A percentile compares a stretch with the other conserved stretches of the same genome.
These are phyloP conservation scores for Invenusta paracnida DNA, from an alignment of 2,888 invertebrate genomes.

Conservation along the genomic window DNA sequence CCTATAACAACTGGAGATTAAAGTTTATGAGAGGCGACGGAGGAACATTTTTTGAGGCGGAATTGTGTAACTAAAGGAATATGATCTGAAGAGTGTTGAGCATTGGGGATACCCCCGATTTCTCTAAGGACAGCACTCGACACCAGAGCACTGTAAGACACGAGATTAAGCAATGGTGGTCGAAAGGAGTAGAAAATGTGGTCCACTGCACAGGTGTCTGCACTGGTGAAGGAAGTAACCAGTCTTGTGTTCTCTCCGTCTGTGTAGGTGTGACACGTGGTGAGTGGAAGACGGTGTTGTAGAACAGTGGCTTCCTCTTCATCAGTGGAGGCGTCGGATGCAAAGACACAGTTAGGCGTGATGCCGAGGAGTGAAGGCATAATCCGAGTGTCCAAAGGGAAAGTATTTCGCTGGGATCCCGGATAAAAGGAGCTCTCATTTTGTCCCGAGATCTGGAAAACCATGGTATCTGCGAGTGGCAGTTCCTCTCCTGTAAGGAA, in stretches of 20 bases:
- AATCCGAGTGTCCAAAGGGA: conserved; percentile 47
- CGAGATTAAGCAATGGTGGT: conserved; percentile 43
- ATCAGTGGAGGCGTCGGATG: not conserved
- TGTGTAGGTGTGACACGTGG: conserved; percentile 69
- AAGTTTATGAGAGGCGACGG: too few species aligned
- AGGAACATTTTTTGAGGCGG: too few species aligned
- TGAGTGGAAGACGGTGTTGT: conserved; percentile 68
- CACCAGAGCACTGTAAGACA: conserved; percentile 69
- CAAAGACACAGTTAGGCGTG: conserved; percentile 53
- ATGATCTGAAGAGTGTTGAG: too few species aligned
- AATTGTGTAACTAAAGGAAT: too few species aligned
- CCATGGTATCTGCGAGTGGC: conserved; percentile 53
- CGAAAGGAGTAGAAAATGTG: conserved; percentile 81
- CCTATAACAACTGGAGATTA: too few species aligned
- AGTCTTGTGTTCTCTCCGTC: conserved; percentile 49
- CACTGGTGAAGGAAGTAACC: conserved; percentile 46
- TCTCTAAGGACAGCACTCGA: conserved; percentile 65
- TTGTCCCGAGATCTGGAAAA: conserved; percentile 58
- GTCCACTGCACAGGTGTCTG: conserved; percentile 67
- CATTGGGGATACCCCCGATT: conserved; percentile 71
- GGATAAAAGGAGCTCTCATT: conserved; percentile 49
- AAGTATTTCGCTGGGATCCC: conserved; percentile 44
- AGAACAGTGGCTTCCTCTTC: not conserved
- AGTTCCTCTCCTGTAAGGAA: conserved; percentile 66
- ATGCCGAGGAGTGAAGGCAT: conserved; percentile 60